A percentile compares a stretch with the other conserved stretches of the same genome.
Conservation (phyloP, 2,888 invertebrate species). For the Leptinotarsa haldemani region DNA sequence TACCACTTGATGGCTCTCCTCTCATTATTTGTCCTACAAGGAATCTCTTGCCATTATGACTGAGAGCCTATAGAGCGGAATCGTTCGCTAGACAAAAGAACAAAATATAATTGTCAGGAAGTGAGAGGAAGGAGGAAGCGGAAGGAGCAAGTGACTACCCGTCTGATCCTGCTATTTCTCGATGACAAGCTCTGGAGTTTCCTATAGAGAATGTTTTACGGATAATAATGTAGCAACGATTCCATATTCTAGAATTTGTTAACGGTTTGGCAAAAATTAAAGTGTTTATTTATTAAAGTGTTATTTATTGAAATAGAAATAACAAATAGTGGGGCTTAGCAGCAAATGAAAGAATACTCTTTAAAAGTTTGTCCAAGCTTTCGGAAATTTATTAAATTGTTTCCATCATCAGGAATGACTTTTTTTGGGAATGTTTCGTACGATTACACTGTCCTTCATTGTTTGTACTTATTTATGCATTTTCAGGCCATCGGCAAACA, state of each 20-base stretch:
- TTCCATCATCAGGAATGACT: too few relatives aligned
- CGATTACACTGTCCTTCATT: too few relatives aligned
- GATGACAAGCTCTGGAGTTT: constrained; percentile 45
- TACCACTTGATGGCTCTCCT: constrained; percentile 48
- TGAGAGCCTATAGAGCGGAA: constrained; percentile 50
- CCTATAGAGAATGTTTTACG: constrained; percentile 29
- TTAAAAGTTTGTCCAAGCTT: too few relatives aligned
- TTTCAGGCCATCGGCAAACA: too few relatives aligned
- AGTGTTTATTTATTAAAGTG: too few relatives aligned
- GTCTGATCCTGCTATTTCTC: constrained; percentile 54
- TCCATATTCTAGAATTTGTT: constrained; percentile 25
- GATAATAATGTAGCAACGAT: constrained; percentile 30
- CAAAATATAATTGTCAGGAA: constrained; percentile 59
- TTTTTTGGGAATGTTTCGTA: too few relatives aligned
- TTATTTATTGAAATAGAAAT: too few relatives aligned
- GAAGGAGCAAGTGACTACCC: constrained; percentile 57
- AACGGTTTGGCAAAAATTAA: too few relatives aligned
- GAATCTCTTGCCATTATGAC: constrained; percentile 50
- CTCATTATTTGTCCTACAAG: constrained; percentile 53
- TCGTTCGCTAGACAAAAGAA: constrained; percentile 55
- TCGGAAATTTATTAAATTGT: too few relatives aligned
- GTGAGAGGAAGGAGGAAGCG: constrained; percentile 49
- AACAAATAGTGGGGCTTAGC: too few relatives aligned
- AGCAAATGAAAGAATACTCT: too few relatives aligned
- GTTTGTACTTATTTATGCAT: too few relatives aligned